These are phyloP conservation scores for Scaptomyza tumidula DNA, from an alignment of 2,888 invertebrate species.

Conservation along the genomic window DNA sequence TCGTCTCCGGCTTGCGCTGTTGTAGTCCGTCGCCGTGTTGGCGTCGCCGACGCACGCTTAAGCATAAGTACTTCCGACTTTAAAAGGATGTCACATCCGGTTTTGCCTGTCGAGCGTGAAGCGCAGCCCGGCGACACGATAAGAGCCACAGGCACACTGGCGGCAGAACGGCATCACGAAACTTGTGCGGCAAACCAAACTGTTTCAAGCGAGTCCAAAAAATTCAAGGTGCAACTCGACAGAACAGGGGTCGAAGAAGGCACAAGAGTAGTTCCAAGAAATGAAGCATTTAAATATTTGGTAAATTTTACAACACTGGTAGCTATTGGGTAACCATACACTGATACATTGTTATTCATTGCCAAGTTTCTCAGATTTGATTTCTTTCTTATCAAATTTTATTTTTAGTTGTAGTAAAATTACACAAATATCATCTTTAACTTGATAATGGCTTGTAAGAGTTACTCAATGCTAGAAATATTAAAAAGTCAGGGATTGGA, in stretches of 20 bases:
- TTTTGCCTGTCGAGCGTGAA: slow-evolving; percentile 75
- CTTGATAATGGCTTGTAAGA: too few relatives aligned
- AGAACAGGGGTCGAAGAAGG: too few relatives aligned
- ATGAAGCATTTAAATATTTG: not conserved
- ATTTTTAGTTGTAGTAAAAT: too few relatives aligned
- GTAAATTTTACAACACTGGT: not conserved
- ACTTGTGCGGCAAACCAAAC: slow-evolving; percentile 28
- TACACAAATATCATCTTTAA: too few relatives aligned
- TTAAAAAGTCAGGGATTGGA: too few relatives aligned
- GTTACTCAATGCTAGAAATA: too few relatives aligned
- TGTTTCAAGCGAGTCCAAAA: slow-evolving; percentile 15
- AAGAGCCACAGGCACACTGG: slow-evolving; percentile 50
- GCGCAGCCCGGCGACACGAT: slow-evolving; percentile 76
- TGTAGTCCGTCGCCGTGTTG: slow-evolving; percentile 37
- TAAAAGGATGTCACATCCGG: slow-evolving; percentile 84
- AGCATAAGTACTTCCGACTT: slow-evolving; percentile 84
- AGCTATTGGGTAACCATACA: not conserved
- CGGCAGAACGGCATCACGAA: slow-evolving; percentile 33
- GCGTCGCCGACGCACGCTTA: slow-evolving; percentile 77
- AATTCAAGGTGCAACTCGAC: slow-evolving; percentile 62
- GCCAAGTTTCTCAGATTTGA: not conserved
- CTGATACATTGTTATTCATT: not conserved
- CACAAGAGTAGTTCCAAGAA: slow-evolving; percentile 21
- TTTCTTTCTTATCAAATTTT: too few relatives aligned
- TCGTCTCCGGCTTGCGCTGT: slow-evolving; percentile 42